Conservation (phyloP, 2,113 vertebrate genomes). For the Pedionomus torquatus region DNA sequence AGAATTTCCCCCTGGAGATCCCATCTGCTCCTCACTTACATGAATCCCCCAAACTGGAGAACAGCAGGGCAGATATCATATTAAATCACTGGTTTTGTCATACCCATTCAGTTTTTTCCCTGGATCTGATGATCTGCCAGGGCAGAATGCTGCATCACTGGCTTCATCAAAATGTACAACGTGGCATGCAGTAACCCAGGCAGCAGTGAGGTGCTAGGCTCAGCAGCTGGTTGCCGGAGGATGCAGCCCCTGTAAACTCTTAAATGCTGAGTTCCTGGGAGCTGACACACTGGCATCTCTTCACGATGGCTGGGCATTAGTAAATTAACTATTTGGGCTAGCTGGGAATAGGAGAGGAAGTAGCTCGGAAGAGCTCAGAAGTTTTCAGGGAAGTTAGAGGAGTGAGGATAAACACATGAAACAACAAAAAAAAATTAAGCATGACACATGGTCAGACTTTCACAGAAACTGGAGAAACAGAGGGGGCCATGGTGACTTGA, state of each 20-base stretch:
- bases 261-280: neutral
- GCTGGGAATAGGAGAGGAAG: neutral
- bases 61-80: slow-evolving; percentile 47
- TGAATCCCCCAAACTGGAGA: slow-evolving; percentile 63
- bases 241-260: neutral
- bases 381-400: neutral
- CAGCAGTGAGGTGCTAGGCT: neutral
- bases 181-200: neutral
- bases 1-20: slow-evolving; percentile 56
- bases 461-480: neutral
- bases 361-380: neutral
- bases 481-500: neutral
- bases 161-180: neutral
- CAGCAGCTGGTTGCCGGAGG: neutral
- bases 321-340: neutral
- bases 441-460: neutral
- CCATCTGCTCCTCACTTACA: slow-evolving; percentile 62
- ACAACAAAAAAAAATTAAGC: neutral
- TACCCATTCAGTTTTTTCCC: slow-evolving; percentile 51
- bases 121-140: slow-evolving; percentile 37
- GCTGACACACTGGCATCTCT: neutral
- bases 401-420: neutral
- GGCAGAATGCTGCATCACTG: slow-evolving; percentile 47
- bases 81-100: slow-evolving; percentile 68
- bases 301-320: neutral